Conservation (phyloP, 2,888 invertebrate species). For the Andrena flavipes region DNA sequence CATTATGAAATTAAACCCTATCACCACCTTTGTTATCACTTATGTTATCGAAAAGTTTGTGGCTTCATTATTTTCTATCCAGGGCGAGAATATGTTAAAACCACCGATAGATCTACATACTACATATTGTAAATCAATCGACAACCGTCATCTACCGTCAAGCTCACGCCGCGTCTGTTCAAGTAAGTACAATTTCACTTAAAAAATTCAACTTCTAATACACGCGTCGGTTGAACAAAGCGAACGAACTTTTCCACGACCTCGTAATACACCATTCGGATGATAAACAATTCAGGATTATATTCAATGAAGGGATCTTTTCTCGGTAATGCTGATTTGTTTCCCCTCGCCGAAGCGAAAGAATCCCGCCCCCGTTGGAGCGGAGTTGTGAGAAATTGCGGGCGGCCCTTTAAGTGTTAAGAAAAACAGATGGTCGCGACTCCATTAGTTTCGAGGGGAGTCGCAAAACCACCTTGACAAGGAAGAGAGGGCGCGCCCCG, state of each 20-base stretch:
- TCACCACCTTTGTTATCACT: not conserved
- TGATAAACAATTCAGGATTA: too few species aligned
- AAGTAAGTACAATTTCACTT: conserved; percentile 3
- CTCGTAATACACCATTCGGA: not conserved
- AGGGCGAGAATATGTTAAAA: not conserved
- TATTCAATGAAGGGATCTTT: too few species aligned
- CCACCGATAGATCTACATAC: not conserved
- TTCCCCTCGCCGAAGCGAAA: too few species aligned
- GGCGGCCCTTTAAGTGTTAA: conserved; percentile 1
- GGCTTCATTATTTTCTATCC: not conserved
- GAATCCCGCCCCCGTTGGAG: too few species aligned
- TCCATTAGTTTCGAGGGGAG: conserved; percentile 54
- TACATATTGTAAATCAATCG: not conserved
- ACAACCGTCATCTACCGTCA: not conserved
- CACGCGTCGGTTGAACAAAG: not conserved
- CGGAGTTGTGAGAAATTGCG: not conserved
- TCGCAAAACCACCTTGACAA: conserved; percentile 54
- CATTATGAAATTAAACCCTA: not conserved
- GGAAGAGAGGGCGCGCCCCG: conserved; percentile 43
- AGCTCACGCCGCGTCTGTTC: too few species aligned
- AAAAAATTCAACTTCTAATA: not conserved
- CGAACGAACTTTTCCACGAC: not conserved
- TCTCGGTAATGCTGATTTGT: too few species aligned
- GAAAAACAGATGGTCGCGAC: conserved; percentile 54
- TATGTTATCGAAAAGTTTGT: not conserved